Base-by-base conservation (phyloP, 2,888 invertebrate genomes). In the Noctua comes region DNA sequence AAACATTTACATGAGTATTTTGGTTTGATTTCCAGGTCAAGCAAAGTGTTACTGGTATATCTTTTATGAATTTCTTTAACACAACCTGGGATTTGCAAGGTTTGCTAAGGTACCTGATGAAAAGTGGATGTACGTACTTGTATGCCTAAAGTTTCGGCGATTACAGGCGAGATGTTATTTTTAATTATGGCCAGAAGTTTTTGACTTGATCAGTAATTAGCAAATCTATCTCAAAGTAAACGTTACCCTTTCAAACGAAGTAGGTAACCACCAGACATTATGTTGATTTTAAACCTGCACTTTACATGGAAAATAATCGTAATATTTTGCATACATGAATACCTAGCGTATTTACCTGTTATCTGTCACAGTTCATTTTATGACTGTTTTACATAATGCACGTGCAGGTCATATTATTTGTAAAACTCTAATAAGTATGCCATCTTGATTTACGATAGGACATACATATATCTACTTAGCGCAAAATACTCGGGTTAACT, bases 311-410 rank as follows among this genome's bases (percentile, higher is more conserved):
- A 78, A 82, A 79, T 86, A 82, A 84, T 81, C 85, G 73, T 82
- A 79, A 77, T 77, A 78, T 79, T 83, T 77, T 68, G 76, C 86
- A 86, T 86, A 77, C 54, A 80, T 81, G 84, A 82, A 86, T 86
- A 82, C 68, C 68, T 68, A 62, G 71, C 31, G 48, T 76, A 68
- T 79, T 85, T 85, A 74, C 59, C 59, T 72, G 62, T 71, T 80
- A 74, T 77, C 65, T 80, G 73, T 81, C 79, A 65, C 48, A 62
- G 59, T 70, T 48, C 70, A 69, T 11, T 70, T 69, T 81, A 78
- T 57, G 36, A 57, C 71, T 80, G 71, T 31, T 82, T 80, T 31
- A 64, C 84, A 84, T 83, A 83, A 84, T 84, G 80, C n/a, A 79
- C 57, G 48, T 51, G 43, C 10, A 66, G 62, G 46, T 11, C 10